Conservation (phyloP, 2,888 invertebrate genomes). For the Hipparchia semele region DNA sequence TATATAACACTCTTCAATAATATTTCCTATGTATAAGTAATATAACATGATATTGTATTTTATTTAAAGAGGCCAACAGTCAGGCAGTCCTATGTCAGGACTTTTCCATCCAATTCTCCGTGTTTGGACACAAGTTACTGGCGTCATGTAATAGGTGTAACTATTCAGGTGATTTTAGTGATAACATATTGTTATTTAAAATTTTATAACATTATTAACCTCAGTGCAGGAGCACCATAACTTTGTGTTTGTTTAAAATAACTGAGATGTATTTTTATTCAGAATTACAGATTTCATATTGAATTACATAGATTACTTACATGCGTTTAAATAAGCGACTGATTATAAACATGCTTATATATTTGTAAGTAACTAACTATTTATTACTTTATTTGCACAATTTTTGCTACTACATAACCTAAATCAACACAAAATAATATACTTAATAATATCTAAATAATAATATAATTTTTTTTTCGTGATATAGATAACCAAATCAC, state of each 20-base stretch:
- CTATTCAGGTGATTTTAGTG: not conserved
- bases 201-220: not conserved
- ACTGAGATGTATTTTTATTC: not conserved
- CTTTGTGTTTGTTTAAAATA: not conserved
- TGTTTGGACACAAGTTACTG: too few species aligned
- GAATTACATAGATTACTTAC: not conserved
- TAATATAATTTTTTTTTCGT: not conserved
- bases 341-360: not conserved
- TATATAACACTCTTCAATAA: not conserved
- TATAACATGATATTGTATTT: not conserved
- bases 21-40: not conserved
- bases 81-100: too few species aligned
- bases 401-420: not conserved
- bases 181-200: not conserved
- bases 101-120: too few species aligned
- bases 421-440: not conserved
- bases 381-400: not conserved
- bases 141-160: too few species aligned
- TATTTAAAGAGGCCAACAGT: too few species aligned
- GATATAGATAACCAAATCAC: too few species aligned
- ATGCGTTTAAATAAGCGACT: constrained; percentile 3
- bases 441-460: not conserved
- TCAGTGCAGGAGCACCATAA: not conserved
- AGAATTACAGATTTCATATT: constrained; percentile 8
- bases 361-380: not conserved